phyloP scores from a whole-genome alignment of 2,888 invertebrate species.

The Noctua janthina region DNA sequence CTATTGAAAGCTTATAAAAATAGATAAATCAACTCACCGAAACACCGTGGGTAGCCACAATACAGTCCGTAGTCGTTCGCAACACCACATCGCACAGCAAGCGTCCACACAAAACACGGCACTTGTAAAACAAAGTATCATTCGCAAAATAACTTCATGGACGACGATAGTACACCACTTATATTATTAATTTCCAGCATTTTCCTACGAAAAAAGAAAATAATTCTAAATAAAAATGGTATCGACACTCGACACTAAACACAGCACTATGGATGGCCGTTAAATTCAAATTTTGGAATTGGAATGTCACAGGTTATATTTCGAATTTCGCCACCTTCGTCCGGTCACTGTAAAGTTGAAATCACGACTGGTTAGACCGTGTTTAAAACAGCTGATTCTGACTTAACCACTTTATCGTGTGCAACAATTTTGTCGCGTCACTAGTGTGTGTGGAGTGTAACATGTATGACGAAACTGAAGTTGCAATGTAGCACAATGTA shows the following conservation, averaged over 20 bases:
- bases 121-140: conserved; percentile 89
- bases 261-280: conserved; percentile 81
- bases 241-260: conserved; percentile 84
- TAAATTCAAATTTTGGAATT: conserved; percentile 71
- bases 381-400: conserved; percentile 77
- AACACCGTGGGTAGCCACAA: conserved; percentile 70
- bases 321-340: conserved; percentile 88
- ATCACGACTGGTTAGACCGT: conserved; percentile 88
- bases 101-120: conserved; percentile 87
- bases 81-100: conserved; percentile 84
- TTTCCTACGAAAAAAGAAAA: conserved; percentile 90
- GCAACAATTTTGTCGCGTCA: conserved; percentile 80
- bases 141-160: conserved; percentile 90
- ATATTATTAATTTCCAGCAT: conserved; percentile 90
- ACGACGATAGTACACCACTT: conserved; percentile 89
- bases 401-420: conserved; percentile 80
- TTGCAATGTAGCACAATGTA: conserved; percentile 74
- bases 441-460: conserved; percentile 74
- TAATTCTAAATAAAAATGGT: conserved; percentile 79
- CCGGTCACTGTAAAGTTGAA: conserved; percentile 90
- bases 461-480: conserved; percentile 68
- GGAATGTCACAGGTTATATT: conserved; percentile 81
- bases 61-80: conserved; percentile 77
- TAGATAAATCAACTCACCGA: conserved; percentile 74
- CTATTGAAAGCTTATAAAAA: conserved; percentile 40